Base-by-base conservation (phyloP, 2,888 invertebrate species). In the Drosophila leonis region DNA sequence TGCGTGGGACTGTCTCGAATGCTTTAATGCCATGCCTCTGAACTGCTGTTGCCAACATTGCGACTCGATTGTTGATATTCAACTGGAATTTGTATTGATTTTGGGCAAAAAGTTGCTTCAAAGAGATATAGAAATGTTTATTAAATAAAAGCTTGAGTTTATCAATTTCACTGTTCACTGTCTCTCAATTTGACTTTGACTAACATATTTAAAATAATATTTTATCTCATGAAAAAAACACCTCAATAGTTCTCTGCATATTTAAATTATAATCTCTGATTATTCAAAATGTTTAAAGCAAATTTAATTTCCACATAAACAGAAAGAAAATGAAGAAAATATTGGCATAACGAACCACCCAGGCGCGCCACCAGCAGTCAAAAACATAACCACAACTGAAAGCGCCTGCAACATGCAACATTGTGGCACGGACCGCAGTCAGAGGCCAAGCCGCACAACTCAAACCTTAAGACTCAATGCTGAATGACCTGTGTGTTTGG, bases 401-500 rank as follows among this genome's bases (percentile, higher is more conserved):
- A 61, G n/a, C 48, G 49, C 27, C 29, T 55, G 80, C 76, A 77
- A 65, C 62, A 52, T 78, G 80, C 77, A 72, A 68, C 70, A 51
- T 46, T 49, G 56, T 31, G 68, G n/a, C 41, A 48, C 15, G 39
- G 24, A 15, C 41, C 48, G 56, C 52, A 44, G 24, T 41, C 66
- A 42, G 51, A 46, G 20, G 35, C 48, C 37, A 7, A 33, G 39
- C 39, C 8, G 39, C 39, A 27, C 46, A 29, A 15, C 44, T 35
- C 51, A 68, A 49, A 13, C 33, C 56, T 33, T 35, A 55, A 59
- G 68, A 52, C 59, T 60, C 48, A 57, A 60, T 57, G 62, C 48
- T 48, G 52, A 75, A 75, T 80, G 82, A 79, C 79, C 82, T 78
- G 61, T 72, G 62, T 75, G 64, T 56, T 68, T 79, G 79, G 75